Base-by-base conservation (phyloP, 2,888 invertebrate genomes). In the Limenitis camilla region DNA sequence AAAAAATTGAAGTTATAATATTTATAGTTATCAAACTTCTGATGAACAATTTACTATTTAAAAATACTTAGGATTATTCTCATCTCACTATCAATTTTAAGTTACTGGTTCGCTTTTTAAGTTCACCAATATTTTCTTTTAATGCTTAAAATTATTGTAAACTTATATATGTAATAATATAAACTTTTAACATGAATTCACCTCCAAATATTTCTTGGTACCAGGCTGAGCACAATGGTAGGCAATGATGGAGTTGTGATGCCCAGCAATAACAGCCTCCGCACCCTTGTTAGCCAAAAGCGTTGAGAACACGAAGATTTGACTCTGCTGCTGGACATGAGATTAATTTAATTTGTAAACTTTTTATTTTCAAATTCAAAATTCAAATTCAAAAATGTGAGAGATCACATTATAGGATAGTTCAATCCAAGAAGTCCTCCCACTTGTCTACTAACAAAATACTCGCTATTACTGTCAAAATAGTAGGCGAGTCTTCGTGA, bases 271-370 rank as follows among this genome's bases (percentile, higher is more conserved):
- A 9, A 98, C 97, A 9, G 95, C 92, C 68, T 98, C 97, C 0
- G 98, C 98, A 5, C 97, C 97, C 74, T 96, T 94, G 81, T 98
- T 98, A 4, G 98, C 98, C 81, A 97, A 86, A 68, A 93, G 89
- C 6, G 98, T 98, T 27, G 97, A 96, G 88, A 98, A 98, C 65
- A 98, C 98, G 90, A 97, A 98, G 77, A 98, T 96, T 82, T 98
- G 97, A 85, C 96, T 97, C 85, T 98, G 97, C 83, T 98, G 97
- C 88, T 97, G 96, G 94, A 94, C 45, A 45, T 45, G 30, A 45
- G 36, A 45, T 35, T 10, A 30, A 45, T 93, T 64, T 2, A 19
- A 72, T 76, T 58, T 73, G 64, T 61, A 61, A 58, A 65, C 66
- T 35, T 35, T 44, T 44, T 35, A 44, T 44, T 28, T 44, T 28